Evolutionary conservation across 2,797 vertebrate genomes (phyloP), one percentile per base, ranked within the genome.

Genomic region (Anolis apletophallus): DNA sequence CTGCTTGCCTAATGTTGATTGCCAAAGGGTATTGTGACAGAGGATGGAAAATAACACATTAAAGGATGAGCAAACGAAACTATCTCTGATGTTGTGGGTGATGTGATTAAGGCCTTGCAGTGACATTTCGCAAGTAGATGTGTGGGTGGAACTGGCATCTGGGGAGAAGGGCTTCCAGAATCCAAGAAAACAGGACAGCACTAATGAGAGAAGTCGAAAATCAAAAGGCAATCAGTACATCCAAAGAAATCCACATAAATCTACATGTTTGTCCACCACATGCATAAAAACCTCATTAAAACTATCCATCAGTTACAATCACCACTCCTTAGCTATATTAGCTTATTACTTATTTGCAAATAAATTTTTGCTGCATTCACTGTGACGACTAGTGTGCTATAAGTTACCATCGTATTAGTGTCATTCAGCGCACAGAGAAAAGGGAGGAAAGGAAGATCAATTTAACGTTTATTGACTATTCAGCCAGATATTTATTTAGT

Each of bases 211-310:
- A 36, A 52, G 50, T 36, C 52, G 72, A 76, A 64, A 52, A 52
- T 76, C 57, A 67, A 34, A 75, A 54, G 61, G 19, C 57, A 76
- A 57, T 67, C 40, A 34, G 34, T 76, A 67, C 32, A 76, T 64
- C 73, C 46, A 67, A 54, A 67, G 12, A 54, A 67, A 34, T 75
- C 36, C 82, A 84, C 57, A 52, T 5, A 29, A 68, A 46, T 23
- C 14, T 26, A 13, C 21, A 21, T 40, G 82, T 75, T 64, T 29
- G 61, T 64, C 26, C 26, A 29, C 40, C 72, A 74, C 21, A 34
- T 83, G 61, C 57, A 75, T 83, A 57, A 74, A 83, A 74, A 50
- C n/a, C 26, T n/a, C 72, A 32, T 83, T 23, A 59, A 23, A 21
- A 32, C 72, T 61, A 40, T 74, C 36, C 57, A 32, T 83, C 50